Base-by-base conservation (phyloP, 2,888 invertebrate genomes). In the Agrochola litura region DNA sequence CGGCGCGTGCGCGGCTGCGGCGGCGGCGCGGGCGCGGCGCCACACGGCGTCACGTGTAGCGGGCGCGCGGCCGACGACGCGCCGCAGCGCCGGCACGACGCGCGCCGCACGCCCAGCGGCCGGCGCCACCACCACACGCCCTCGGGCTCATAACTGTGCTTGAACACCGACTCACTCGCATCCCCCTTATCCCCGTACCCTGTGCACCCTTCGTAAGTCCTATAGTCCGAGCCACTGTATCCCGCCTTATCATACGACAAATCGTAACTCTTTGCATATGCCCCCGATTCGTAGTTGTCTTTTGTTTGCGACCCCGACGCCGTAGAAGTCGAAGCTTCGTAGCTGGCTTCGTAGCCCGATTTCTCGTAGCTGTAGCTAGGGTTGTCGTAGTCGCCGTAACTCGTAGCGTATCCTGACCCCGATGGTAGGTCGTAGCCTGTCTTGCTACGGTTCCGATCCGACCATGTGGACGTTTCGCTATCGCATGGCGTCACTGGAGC, bases 401-500 rank as follows among this genome's bases (percentile, higher is more conserved):
- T 87, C n/a, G 87, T 86, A 56, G 89, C 85, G 80, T 91, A 88
- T 78, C 90, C 90, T 63, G 89, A 88, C 78, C 90, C 88, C 72
- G 89, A 87, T n/a, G 90, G 87, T 43, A 90, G 86, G 30, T 89
- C 88, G 85, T 91, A 91, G 83, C 88, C 89, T 83, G 91, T 91
- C 76, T 92, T 93, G 81, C 92, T 91, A 90, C 93, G 91, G 52
- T 91, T 88, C 79, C 91, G 90, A 65, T 93, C 94, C 2, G 95
- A 94, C 95, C 95, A 95, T 6, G 93, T 93, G 4, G 95, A 93
- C 70, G 92, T 91, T 83, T 95, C 96, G 86, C 94, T 95, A 79
- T 96, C 96, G 89, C 96, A 95, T n/a, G 96, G 96, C 19, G 96
- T 96, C 6, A 96, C 95, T 25, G 96, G 96, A 6, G 96, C 96